Percentiles rank a stretch among this genome's conserved stretches.
phyloP scores from a whole-genome alignment of 2,113 vertebrate genomes.

The Murina feae region DNA sequence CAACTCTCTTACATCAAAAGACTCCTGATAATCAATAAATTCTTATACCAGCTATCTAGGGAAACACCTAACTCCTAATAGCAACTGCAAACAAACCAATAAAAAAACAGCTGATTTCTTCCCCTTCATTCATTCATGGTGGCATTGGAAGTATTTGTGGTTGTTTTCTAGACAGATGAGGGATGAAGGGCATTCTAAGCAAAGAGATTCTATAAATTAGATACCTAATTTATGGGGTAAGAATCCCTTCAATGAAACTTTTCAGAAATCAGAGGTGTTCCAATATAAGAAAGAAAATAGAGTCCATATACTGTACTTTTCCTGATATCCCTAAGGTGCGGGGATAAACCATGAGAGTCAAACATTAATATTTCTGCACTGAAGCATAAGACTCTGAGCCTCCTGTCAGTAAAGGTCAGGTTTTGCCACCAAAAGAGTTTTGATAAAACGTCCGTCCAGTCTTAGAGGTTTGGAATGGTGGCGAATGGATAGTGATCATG shows the following conservation, averaged over 20 bases:
- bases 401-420: not conserved
- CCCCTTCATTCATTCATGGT: not conserved
- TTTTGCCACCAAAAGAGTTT: not conserved
- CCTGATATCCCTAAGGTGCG: not conserved
- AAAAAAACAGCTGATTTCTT: not conserved
- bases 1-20: not conserved
- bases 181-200: not conserved
- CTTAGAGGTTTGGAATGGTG: not conserved
- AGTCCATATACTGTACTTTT: not conserved
- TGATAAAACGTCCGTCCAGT: not conserved
- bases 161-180: not conserved
- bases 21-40: not conserved
- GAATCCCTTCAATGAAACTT: not conserved
- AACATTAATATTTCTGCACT: not conserved
- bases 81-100: not conserved
- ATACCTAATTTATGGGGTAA: not conserved
- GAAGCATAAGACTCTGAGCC: not conserved
- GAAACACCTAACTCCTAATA: not conserved
- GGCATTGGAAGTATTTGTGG: conserved; percentile 20
- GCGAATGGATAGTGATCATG: not conserved
- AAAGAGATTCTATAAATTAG: not conserved
- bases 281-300: not conserved
- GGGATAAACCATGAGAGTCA: not conserved
- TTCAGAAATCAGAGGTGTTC: not conserved
- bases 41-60: not conserved